Evolutionary conservation across 2,888 invertebrate species (phyloP).

Genomic region (Cerastis leucographa): DNA sequence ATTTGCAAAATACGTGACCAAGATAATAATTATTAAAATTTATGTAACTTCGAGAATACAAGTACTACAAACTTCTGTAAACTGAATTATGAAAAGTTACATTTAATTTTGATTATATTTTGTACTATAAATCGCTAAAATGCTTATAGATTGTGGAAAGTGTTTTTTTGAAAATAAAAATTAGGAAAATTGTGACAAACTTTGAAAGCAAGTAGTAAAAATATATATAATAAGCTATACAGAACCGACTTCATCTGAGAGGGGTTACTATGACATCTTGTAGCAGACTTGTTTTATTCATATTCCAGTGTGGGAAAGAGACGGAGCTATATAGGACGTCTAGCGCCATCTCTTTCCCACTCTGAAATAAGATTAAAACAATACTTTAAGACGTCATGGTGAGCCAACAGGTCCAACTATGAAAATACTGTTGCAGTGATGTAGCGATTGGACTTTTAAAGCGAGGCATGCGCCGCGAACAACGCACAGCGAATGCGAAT

Average conservation of each 20-base stretch:
- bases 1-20: constrained; percentile 36
- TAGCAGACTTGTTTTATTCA: too few relatives aligned
- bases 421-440: too few relatives aligned
- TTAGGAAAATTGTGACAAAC: not conserved
- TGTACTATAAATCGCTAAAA: not conserved
- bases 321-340: too few relatives aligned
- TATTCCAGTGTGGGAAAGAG: too few relatives aligned
- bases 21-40: constrained; percentile 12
- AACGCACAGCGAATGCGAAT: too few relatives aligned
- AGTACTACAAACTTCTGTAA: not conserved
- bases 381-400: too few relatives aligned
- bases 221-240: too few relatives aligned
- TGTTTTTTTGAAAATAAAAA: not conserved
- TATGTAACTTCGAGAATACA: constrained; percentile 6
- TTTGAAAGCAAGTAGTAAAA: not conserved
- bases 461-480: too few relatives aligned
- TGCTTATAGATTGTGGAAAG: not conserved
- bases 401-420: not conserved
- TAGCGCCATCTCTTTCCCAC: too few relatives aligned
- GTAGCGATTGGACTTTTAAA: not conserved
- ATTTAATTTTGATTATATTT: not conserved
- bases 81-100: not conserved
- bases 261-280: too few relatives aligned
- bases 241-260: not conserved
- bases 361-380: too few relatives aligned